Base-by-base conservation (phyloP, 35 echinoderm and acorn worm species). In the Lytechinus variegatus region DNA sequence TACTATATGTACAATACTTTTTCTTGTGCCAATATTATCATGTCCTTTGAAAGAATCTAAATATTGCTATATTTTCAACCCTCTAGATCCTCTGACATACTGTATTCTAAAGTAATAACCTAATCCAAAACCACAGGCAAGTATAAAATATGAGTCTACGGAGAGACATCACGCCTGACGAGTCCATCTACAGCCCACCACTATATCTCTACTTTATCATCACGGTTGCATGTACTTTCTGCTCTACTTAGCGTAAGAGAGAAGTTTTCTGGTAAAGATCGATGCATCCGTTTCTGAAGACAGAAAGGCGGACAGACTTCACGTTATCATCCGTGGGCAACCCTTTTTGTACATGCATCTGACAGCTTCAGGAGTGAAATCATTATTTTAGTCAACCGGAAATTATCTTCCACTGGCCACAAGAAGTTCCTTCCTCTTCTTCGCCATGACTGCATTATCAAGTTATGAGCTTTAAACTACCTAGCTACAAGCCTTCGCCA, bases 211-310 rank as follows among this genome's bases (percentile, higher is more conserved):
- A 79, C 14, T 79, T 79, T 16, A 79, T 79, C 66, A 79, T 79
- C 66, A 79, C 8, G 66, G 66, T 79, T 79, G 66, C 66, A 79
- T 79, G 66, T 79, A 79, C 66, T 79, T 79, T 79, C 66, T 79
- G 66, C 66, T 79, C 66, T 79, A n/a, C 66, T 79, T 79, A 79
- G 66, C 66, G 66, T 79, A 79, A 79, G 66, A 24, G 66, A 79
- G 66, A 79, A 21, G 66, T 79, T 79, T 79, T 44, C 5, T 24
- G n/a, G 66, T 79, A 24, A 79, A 79, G 66, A 79, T 79, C 66
- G 16, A 79, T 79, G 66, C 66, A 79, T 79, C 66, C 66, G 66
- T 79, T 79, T 16, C 19, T n/a, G 66, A 79, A 79, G 66, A 79
- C 66, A 79, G 66, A 79, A 79, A 19, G 66, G 66, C 66, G 66